Conservation (phyloP, 2,888 invertebrate genomes). For the Pyrrhopygopsis socrates region DNA sequence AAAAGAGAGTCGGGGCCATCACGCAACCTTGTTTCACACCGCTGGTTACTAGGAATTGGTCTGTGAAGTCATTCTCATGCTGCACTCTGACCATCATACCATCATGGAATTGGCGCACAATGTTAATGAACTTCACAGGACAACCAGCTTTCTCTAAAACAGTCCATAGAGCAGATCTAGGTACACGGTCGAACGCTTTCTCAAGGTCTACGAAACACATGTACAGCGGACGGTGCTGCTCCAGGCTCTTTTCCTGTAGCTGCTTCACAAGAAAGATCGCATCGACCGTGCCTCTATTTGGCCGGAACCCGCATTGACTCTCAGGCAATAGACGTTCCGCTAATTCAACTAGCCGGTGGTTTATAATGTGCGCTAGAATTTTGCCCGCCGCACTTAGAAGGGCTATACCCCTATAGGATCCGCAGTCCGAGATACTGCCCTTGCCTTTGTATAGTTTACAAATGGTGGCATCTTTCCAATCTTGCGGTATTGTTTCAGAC, state of each 20-base stretch:
- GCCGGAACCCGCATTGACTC: background rate
- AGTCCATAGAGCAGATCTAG: background rate
- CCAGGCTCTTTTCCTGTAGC: background rate
- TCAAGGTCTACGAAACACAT: background rate
- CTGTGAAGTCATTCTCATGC: background rate
- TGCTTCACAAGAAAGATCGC: background rate
- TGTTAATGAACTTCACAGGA: background rate
- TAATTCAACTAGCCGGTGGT: background rate
- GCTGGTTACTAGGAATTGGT: background rate
- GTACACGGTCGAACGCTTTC: background rate
- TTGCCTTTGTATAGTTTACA: slow-evolving; percentile 16
- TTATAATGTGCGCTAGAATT: background rate
- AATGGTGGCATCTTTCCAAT: slow-evolving; percentile 24
- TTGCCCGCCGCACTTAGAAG: background rate
- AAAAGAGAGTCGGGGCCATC: background rate
- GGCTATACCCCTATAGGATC: background rate
- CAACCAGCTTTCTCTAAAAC: background rate
- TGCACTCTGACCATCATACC: background rate
- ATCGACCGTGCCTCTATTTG: background rate
- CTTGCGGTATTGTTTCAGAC: slow-evolving; percentile 31
- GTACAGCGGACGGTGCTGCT: background rate
- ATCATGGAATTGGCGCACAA: background rate
- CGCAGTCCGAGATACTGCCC: background rate
- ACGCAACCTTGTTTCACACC: background rate
- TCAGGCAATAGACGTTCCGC: background rate